phyloP scores from a whole-genome alignment of 2,888 invertebrate genomes.

The Drosophila mayaguana region DNA sequence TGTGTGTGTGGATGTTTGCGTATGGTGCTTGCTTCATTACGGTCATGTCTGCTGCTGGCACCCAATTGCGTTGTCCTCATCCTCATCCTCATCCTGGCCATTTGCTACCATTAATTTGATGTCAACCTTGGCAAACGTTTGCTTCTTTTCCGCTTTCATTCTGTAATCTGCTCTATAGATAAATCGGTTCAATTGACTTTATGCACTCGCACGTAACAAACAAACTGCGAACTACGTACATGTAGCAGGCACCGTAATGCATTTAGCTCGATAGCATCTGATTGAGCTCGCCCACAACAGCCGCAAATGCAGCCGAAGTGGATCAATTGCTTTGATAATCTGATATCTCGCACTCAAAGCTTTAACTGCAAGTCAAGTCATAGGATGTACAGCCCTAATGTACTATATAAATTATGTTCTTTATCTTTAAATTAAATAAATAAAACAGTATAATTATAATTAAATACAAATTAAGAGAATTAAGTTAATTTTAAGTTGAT shows the following conservation, averaged over 20 bases:
- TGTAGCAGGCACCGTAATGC: slow-evolving; percentile 6
- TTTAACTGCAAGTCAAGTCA: not conserved
- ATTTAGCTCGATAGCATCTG: slow-evolving; percentile 30
- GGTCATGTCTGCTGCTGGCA: slow-evolving; percentile 60
- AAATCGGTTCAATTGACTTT: slow-evolving; percentile 59
- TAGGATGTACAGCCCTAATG: too few species aligned
- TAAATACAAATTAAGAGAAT: not conserved
- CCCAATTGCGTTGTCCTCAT: slow-evolving; percentile 28
- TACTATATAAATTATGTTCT: not conserved
- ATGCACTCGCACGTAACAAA: slow-evolving; percentile 37
- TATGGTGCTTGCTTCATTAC: slow-evolving; percentile 62
- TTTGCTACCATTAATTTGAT: slow-evolving; percentile 56
- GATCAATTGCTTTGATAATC: slow-evolving; percentile 3
- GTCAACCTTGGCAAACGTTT: slow-evolving; percentile 54
- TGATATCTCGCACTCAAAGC: not conserved
- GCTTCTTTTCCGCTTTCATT: slow-evolving; percentile 26
- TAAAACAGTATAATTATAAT: too few species aligned
- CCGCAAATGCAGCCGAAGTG: slow-evolving; percentile 1
- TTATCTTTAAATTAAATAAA: not conserved
- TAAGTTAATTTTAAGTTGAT: not conserved
- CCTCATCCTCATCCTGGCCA: slow-evolving; percentile 15
- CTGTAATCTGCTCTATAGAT: slow-evolving; percentile 46
- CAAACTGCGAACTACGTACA: not conserved
- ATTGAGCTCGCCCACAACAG: slow-evolving; percentile 6
- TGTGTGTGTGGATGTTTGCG: slow-evolving; percentile 1